Conservation (phyloP, 2,797 vertebrate genomes). For the Lepus townsendii region DNA sequence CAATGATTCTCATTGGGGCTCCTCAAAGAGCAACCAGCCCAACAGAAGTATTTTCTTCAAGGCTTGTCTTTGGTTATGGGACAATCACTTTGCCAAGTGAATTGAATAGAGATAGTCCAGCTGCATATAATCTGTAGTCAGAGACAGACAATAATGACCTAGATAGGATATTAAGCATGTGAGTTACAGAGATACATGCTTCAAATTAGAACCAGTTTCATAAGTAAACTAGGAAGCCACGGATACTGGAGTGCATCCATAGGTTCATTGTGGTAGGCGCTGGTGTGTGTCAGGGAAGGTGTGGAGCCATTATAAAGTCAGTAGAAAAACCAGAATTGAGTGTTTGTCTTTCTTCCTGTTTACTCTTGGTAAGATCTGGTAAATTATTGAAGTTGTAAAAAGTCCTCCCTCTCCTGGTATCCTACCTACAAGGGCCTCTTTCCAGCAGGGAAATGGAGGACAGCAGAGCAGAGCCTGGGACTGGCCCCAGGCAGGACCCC, state of each 20-base stretch:
- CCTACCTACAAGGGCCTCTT: neutral
- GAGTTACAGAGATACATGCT: neutral
- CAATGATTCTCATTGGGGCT: neutral
- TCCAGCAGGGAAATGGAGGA: neutral
- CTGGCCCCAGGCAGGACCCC: neutral
- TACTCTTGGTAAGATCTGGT: neutral
- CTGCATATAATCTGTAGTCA: neutral
- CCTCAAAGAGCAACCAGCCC: neutral
- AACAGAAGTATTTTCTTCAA: neutral
- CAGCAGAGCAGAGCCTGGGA: neutral
- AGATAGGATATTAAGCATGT: neutral
- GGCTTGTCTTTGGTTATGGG: neutral
- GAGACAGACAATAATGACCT: neutral
- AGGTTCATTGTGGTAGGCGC: neutral
- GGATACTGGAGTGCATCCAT: neutral
- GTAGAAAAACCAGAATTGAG: neutral
- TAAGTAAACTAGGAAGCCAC: neutral
- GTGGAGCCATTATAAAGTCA: neutral
- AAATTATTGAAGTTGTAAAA: neutral
- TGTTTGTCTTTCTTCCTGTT: neutral
- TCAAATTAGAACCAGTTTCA: neutral
- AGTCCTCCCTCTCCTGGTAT: neutral
- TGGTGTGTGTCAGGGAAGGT: neutral
- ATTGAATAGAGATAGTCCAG: neutral
- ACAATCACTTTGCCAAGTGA: conserved; percentile 12